A percentile compares a stretch with the other conserved stretches of the same genome.
Evolutionary conservation across 2,888 invertebrate species (phyloP).

Genomic region (Syrista parreyssii): DNA sequence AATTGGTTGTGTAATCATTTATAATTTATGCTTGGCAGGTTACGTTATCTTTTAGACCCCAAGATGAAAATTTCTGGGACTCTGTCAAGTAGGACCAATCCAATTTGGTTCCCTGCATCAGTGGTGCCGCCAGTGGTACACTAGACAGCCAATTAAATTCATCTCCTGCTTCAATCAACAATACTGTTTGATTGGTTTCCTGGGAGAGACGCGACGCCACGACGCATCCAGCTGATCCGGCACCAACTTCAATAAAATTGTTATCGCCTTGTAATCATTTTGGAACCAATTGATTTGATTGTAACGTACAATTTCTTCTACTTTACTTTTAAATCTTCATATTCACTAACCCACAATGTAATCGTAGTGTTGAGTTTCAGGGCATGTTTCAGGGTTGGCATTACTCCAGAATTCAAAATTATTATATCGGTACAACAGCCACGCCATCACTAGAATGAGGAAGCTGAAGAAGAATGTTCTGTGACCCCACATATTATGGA

Average conservation of each 20-base stretch:
- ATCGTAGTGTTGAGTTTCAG: not conserved
- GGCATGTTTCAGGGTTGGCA: not conserved
- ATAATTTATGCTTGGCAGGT: slow-evolving; percentile 18
- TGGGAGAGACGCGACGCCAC: slow-evolving; percentile 75
- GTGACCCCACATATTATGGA: not conserved
- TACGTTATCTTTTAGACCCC: slow-evolving; percentile 74
- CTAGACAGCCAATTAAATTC: slow-evolving; percentile 75
- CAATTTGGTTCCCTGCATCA: slow-evolving; percentile 74
- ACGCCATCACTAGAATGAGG: not conserved
- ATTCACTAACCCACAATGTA: not conserved
- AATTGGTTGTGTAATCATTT: not conserved
- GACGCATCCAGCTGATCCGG: slow-evolving; percentile 79
- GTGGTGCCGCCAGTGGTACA: slow-evolving; percentile 76
- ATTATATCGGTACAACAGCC: not conserved
- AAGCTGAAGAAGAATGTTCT: not conserved
- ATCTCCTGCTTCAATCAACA: slow-evolving; percentile 79
- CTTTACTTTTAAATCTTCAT: not conserved
- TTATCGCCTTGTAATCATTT: not conserved
- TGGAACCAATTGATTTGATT: not conserved
- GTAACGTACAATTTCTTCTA: not conserved
- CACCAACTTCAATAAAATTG: slow-evolving; percentile 71
- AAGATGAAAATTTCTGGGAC: slow-evolving; percentile 75
- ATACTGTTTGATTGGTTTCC: slow-evolving; percentile 69
- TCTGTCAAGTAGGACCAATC: slow-evolving; percentile 78
- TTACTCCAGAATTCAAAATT: not conserved